Percentiles rank a stretch among this genome's conserved stretches.
phyloP scores from a whole-genome alignment of 1,140 invertebrate species.

The Steinernema feltiae region DNA sequence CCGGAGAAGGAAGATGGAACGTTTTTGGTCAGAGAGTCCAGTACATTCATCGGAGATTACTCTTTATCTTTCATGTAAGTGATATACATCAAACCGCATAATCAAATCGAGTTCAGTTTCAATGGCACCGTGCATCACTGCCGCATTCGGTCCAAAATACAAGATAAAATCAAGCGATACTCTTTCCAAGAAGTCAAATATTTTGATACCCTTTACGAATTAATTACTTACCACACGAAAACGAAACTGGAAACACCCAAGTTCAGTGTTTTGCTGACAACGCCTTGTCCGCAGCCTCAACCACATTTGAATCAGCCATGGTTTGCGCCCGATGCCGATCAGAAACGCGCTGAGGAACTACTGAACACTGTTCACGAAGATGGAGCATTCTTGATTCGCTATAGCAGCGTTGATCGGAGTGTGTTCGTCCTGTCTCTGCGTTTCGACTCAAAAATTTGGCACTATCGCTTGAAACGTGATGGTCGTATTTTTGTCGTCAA shows the following conservation, averaged over 20 bases:
- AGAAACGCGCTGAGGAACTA: slow-evolving; percentile 50
- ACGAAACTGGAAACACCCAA: slow-evolving; percentile 46
- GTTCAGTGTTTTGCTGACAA: slow-evolving; percentile 45
- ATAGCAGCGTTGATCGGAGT: slow-evolving; percentile 44
- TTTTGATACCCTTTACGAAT: slow-evolving; percentile 54
- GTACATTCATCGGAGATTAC: slow-evolving; percentile 55
- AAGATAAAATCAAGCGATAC: slow-evolving; percentile 49
- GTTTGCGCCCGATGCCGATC: slow-evolving; percentile 49
- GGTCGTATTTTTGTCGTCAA: slow-evolving; percentile 56
- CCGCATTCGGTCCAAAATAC: slow-evolving; percentile 47
- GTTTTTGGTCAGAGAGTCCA: slow-evolving; percentile 54
- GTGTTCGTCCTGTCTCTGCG: slow-evolving; percentile 56
- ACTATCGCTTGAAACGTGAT: slow-evolving; percentile 55
- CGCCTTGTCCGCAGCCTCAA: slow-evolving; percentile 53
- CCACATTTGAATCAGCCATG: slow-evolving; percentile 54
- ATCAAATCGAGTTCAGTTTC: too few relatives aligned
- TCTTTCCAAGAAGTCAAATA: slow-evolving; percentile 52
- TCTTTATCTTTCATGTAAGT: slow-evolving; percentile 55
- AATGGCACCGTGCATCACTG: slow-evolving; percentile 43
- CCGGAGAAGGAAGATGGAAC: slow-evolving; percentile 48
- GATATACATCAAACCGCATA: too few relatives aligned
- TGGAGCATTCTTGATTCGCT: slow-evolving; percentile 52
- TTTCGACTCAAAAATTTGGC: slow-evolving; percentile 52
- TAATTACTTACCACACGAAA: slow-evolving; percentile 56
- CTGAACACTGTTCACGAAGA: slow-evolving; percentile 48